Evolutionary conservation across 2,113 vertebrate genomes (phyloP).

Genomic region (Ceyx cyanopectus): DNA sequence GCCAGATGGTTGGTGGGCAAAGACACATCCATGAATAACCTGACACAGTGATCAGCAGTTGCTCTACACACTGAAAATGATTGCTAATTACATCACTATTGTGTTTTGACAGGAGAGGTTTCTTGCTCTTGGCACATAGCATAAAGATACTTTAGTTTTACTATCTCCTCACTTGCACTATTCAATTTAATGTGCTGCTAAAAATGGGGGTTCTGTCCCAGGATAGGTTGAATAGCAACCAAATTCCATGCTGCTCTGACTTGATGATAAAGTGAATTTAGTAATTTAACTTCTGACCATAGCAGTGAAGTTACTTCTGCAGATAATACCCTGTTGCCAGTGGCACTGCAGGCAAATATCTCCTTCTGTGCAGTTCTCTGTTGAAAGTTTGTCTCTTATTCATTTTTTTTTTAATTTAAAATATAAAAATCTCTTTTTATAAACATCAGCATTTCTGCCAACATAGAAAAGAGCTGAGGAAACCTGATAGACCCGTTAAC

Average conservation of each 20-base stretch:
- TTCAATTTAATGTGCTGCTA: background rate
- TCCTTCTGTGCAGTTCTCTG: background rate
- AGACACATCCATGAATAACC: constrained; percentile 17
- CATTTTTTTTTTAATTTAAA: background rate
- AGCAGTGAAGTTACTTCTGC: background rate
- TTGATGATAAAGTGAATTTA: background rate
- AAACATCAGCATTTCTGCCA: background rate
- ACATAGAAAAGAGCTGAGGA: background rate
- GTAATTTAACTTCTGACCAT: background rate
- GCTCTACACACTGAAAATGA: background rate
- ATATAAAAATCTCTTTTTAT: background rate
- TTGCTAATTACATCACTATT: background rate
- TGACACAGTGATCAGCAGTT: background rate
- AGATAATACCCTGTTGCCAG: background rate
- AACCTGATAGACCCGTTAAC: background rate
- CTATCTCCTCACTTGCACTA: background rate
- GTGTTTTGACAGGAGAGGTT: constrained; percentile 11
- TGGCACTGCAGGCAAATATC: background rate
- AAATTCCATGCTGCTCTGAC: background rate
- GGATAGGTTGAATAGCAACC: background rate
- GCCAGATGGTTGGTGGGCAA: constrained; percentile 49
- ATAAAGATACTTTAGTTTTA: background rate
- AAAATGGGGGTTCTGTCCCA: background rate
- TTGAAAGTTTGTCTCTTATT: background rate
- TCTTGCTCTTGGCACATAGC: background rate